Evolutionary conservation across 2,888 invertebrate genomes (phyloP).

Genomic region (Anorthoa munda): DNA sequence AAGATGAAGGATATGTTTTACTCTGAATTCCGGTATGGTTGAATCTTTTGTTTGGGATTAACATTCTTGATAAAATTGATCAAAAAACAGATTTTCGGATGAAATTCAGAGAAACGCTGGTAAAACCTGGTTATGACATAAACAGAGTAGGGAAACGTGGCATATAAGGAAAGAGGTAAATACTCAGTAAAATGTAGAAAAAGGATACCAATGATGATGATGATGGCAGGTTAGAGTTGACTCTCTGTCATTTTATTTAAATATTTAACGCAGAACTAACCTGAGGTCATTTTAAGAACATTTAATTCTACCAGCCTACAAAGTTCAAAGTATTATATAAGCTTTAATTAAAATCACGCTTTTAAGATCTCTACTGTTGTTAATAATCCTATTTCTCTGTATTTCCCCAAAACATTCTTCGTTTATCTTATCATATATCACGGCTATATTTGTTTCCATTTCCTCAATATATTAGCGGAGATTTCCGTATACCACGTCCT

Average conservation of each 20-base stretch:
- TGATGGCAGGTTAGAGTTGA: too few relatives aligned
- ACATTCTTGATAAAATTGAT: neutral
- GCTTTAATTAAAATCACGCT: neutral
- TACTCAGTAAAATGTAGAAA: too few relatives aligned
- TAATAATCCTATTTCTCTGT: neutral
- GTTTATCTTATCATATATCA: conserved; percentile 21
- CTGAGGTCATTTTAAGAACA: too few relatives aligned
- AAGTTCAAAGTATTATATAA: neutral
- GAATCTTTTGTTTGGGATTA: conserved; percentile 20
- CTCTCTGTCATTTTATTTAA: too few relatives aligned
- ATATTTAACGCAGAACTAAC: too few relatives aligned
- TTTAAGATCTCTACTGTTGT: neutral
- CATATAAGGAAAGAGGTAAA: too few relatives aligned
- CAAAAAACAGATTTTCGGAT: too few relatives aligned
- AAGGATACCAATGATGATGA: too few relatives aligned
- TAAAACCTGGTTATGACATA: too few relatives aligned
- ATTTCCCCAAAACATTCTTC: conserved; percentile 4
- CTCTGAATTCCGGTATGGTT: conserved; percentile 16
- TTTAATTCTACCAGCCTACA: too few relatives aligned
- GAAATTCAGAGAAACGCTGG: too few relatives aligned
- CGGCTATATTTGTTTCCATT: conserved; percentile 27
- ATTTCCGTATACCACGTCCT: conserved; percentile 32
- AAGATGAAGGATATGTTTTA: conserved; percentile 23
- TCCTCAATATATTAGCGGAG: conserved; percentile 49
- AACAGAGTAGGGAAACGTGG: too few relatives aligned